phyloP scores from a whole-genome alignment of 2,797 vertebrate species.

The Sebastes taczanowskii region DNA sequence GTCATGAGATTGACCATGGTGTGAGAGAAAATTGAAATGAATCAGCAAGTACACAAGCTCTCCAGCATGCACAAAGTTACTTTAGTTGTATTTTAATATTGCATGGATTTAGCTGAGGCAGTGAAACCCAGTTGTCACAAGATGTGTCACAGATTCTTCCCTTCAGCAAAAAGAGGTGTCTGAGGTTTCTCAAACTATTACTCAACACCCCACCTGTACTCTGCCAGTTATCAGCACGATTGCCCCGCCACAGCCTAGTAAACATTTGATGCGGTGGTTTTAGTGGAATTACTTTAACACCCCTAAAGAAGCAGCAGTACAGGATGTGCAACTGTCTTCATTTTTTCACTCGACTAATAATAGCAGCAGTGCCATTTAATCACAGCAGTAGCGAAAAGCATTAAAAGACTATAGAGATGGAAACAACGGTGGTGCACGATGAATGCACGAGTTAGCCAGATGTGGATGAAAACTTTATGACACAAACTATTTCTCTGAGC shows the following conservation, averaged over 20 bases:
- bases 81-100: conserved; percentile 35
- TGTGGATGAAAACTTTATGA: conserved; percentile 36
- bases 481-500: conserved; percentile 16
- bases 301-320: conserved; percentile 32
- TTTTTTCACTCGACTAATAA: conserved; percentile 38
- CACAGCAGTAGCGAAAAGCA: conserved; percentile 14
- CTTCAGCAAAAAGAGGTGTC: conserved; percentile 38
- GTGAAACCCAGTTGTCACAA: conserved; percentile 40
- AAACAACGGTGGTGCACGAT: conserved; percentile 12
- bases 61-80: conserved; percentile 21
- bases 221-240: conserved; percentile 19
- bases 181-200: conserved; percentile 44
- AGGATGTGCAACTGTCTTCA: conserved; percentile 50
- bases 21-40: conserved; percentile 36
- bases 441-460: conserved; percentile 1
- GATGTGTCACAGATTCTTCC: conserved; percentile 46
- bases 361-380: conserved; percentile 42
- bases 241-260: conserved; percentile 6
- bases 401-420: conserved; percentile 20
- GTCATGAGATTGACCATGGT: conserved; percentile 30
- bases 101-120: conserved; percentile 17
- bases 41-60: conserved; percentile 14
- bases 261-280: conserved; percentile 36
- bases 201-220: conserved; percentile 42
- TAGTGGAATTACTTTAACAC: conserved; percentile 29